Evolutionary conservation across 2,797 vertebrate species (phyloP).

Genomic region (Toxotes lorentzi): DNA sequence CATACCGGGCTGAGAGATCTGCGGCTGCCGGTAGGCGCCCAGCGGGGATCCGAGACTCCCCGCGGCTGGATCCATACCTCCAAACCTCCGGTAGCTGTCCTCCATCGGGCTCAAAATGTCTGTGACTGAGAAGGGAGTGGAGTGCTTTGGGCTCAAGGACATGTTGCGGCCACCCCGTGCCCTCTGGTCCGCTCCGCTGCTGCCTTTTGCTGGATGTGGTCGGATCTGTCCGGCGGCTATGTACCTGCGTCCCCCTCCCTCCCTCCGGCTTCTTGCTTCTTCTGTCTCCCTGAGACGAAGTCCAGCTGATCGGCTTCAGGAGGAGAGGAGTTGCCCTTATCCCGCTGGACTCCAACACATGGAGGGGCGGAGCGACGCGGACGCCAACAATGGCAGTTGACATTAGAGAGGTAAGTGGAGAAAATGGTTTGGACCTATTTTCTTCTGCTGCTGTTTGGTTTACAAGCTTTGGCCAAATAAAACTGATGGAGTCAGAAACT

Average conservation of each 20-base stretch:
- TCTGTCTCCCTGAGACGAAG: constrained; percentile 70
- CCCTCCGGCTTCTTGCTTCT: constrained; percentile 58
- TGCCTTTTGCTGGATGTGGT: constrained; percentile 51
- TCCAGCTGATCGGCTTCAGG: constrained; percentile 79
- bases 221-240: constrained; percentile 17
- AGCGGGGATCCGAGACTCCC: constrained; percentile 85
- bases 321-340: constrained; percentile 82
- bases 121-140: constrained; percentile 95
- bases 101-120: constrained; percentile 97
- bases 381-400: constrained; percentile 84
- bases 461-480: neutral
- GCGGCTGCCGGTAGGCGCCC: constrained; percentile 84
- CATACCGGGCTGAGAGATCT: constrained; percentile 80
- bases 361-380: constrained; percentile 82
- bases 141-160: constrained; percentile 97
- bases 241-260: constrained; percentile 62
- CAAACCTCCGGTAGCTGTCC: constrained; percentile 94
- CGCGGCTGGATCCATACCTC: constrained; percentile 83
- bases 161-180: constrained; percentile 83
- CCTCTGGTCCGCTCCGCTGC: constrained; percentile 24
- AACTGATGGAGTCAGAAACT: neutral
- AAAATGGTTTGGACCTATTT: constrained; percentile 53
- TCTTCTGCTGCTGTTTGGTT: constrained; percentile 7
- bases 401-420: constrained; percentile 76
- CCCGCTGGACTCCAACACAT: constrained; percentile 86